phyloP scores from a whole-genome alignment of 2,888 invertebrate species.

The Acanthosepion esculentum region DNA sequence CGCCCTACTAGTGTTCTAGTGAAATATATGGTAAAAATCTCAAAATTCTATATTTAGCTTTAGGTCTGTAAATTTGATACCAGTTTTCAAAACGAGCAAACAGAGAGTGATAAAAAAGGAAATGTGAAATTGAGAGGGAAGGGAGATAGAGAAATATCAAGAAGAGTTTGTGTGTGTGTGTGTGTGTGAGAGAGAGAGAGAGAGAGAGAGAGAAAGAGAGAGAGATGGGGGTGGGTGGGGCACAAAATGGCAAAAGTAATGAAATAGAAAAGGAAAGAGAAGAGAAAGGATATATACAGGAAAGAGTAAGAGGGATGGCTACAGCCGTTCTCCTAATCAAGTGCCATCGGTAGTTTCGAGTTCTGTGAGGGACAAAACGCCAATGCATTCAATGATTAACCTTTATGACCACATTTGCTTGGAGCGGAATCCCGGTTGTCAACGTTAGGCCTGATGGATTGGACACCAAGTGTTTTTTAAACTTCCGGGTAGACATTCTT shows the following conservation, averaged over 20 bases:
- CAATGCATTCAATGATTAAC: background rate
- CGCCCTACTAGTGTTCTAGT: too few species aligned
- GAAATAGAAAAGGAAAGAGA: background rate
- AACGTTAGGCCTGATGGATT: background rate
- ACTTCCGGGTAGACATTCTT: background rate
- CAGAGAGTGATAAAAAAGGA: background rate
- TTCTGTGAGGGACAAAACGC: too few species aligned
- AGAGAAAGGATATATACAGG: background rate
- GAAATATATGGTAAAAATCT: too few species aligned
- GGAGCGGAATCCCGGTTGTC: slow-evolving; percentile 21
- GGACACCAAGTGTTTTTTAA: background rate
- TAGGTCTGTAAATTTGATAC: too few species aligned
- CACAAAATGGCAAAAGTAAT: background rate
- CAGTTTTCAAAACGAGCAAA: too few species aligned
- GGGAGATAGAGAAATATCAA: too few species aligned
- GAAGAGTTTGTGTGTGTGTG: too few species aligned
- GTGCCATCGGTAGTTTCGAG: background rate
- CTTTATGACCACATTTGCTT: slow-evolving; percentile 13
- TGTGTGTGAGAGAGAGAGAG: too few species aligned
- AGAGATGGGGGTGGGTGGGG: background rate
- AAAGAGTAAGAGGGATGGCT: background rate
- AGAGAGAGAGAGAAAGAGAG: background rate
- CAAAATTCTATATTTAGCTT: too few species aligned
- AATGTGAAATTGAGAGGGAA: too few species aligned
- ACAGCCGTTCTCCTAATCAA: slow-evolving; percentile 21